Base-by-base conservation (phyloP, 1,140 invertebrate species). In the Magallana angulata region DNA sequence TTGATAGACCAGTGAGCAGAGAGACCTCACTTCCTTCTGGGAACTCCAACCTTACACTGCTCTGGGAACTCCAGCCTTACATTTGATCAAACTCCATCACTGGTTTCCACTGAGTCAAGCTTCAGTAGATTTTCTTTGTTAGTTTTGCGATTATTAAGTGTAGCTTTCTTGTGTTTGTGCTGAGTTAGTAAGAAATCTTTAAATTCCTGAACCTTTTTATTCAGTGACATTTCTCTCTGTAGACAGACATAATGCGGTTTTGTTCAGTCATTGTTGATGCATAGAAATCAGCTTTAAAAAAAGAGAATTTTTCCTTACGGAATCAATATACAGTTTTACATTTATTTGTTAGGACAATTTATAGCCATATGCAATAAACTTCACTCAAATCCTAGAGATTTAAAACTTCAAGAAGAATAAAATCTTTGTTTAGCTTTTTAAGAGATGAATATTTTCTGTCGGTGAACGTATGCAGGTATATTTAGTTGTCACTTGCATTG, bases 351-450 rank as follows among this genome's bases (percentile, higher is more conserved):
- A 64, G 60, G 60, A 16, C 18, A 6, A 64, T 64, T 16, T 64
- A n/a, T 16, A n/a, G 12, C 18, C 60, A 64, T 64, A 24, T 76
- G 68, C 68, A 76, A 76, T 76, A 76, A 24, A 76, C 24, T 30
- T 71, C 11, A 24, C 30, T 12, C 12, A 36, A 76, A 76, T 76
- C 9, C 9, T 11, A 30, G 68, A 76, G 68, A 76, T 76, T 76
- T 76, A 76, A 76, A 76, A 76, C 68, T 76, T 36, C 68, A 76
- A 36, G 14, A 30, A 36, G 36, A 76, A 36, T 76, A 9, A 12
- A 30, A 76, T 30, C 11, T 76, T 76, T 76, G 68, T 76, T 30
- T 8, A 76, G 68, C 24, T 24, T 30, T 24, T 24, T 14, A 30
- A 76, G 24, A 30, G 18, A 76, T 76, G 68, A 76, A 76, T 18